These are phyloP conservation scores for Cherax destructor DNA, from an alignment of 1,140 invertebrate genomes.

Conservation along the genomic window DNA sequence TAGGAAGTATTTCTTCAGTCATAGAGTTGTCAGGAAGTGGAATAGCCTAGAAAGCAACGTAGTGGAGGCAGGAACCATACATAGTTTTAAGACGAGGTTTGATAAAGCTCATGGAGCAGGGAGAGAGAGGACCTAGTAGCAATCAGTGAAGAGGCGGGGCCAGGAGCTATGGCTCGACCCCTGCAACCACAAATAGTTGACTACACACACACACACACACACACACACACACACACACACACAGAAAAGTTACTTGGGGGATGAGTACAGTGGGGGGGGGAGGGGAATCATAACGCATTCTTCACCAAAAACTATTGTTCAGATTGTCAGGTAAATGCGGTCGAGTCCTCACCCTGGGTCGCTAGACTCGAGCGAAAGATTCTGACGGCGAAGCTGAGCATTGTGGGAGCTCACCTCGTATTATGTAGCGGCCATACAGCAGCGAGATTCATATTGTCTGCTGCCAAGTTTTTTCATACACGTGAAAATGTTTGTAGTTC, in stretches of 20 bases:
- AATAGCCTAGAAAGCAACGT: too few relatives aligned
- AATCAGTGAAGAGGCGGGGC: too few relatives aligned
- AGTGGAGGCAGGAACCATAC: too few relatives aligned
- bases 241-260: background rate
- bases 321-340: background rate
- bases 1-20: too few relatives aligned
- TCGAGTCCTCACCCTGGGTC: background rate
- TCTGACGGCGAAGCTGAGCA: background rate
- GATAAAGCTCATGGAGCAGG: too few relatives aligned
- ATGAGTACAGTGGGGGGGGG: background rate
- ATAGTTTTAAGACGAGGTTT: too few relatives aligned
- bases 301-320: slow-evolving; percentile 4
- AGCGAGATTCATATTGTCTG: slow-evolving; percentile 27
- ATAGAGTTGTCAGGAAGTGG: too few relatives aligned
- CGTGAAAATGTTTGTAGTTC: background rate
- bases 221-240: too few relatives aligned
- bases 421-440: slow-evolving; percentile 8
- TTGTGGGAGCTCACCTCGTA: background rate
- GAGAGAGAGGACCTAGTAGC: too few relatives aligned
- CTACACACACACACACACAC: too few relatives aligned
- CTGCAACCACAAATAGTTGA: too few relatives aligned
- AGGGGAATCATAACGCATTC: slow-evolving; percentile 4
- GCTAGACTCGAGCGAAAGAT: background rate
- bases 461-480: slow-evolving; percentile 18
- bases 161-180: too few relatives aligned